A percentile compares a stretch with the other conserved stretches of the same genome.
These are phyloP conservation scores for Prietella phreatophila DNA, from an alignment of 2,113 vertebrate species.

Conservation along the genomic window DNA sequence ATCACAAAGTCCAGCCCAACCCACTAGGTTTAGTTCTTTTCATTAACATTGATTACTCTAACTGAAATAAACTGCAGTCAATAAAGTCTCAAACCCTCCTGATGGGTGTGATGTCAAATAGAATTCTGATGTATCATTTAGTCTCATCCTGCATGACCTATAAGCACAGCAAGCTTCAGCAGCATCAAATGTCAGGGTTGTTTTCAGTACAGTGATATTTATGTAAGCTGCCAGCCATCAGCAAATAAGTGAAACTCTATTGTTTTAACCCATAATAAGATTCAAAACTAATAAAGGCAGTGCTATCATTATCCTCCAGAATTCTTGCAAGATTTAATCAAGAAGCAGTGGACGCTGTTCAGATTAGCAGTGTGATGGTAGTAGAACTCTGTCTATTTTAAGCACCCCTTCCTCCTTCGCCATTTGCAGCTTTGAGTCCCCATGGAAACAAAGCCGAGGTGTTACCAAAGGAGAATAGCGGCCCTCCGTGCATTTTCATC, in stretches of 20 bases:
- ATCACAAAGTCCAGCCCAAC: neutral
- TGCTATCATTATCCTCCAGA: neutral
- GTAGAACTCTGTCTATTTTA: constrained; percentile 30
- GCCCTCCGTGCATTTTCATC: constrained; percentile 22
- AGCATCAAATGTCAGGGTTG: neutral
- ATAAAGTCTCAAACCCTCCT: too few relatives aligned
- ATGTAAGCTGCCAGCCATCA: neutral
- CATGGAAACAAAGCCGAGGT: constrained; percentile 36
- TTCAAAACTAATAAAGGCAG: neutral
- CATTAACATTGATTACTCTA: neutral
- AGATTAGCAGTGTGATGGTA: neutral
- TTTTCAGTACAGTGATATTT: neutral
- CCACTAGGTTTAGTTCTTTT: neutral
- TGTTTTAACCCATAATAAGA: neutral
- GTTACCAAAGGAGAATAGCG: constrained; percentile 16
- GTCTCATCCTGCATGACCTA: neutral
- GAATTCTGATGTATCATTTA: neutral
- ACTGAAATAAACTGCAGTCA: neutral
- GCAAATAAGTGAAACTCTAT: neutral
- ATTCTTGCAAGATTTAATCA: neutral
- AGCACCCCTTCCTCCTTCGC: constrained; percentile 21
- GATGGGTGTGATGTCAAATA: neutral
- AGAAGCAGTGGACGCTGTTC: neutral
- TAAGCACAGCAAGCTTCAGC: neutral
- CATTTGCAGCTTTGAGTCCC: constrained; percentile 34